Evolutionary conservation across 1,140 invertebrate genomes (phyloP).

Genomic region (Heliothis subflexa): DNA sequence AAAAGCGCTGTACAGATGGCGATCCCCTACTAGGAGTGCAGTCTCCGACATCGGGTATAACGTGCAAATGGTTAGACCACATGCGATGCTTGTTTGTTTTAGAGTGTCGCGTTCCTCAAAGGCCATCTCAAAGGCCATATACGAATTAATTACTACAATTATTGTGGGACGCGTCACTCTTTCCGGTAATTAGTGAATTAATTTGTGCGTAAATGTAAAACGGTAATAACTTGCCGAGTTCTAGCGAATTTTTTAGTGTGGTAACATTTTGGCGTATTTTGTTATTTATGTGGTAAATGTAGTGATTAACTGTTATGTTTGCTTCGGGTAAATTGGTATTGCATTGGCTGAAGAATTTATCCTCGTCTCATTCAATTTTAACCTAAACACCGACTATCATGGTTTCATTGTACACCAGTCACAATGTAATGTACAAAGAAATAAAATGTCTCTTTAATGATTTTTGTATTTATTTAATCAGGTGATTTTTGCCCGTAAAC

Average conservation of each 20-base stretch:
- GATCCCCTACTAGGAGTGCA: slow-evolving; percentile 34
- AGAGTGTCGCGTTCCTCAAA: slow-evolving; percentile 64
- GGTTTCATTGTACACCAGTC: too few species aligned
- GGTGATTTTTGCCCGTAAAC: too few species aligned
- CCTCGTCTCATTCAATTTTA: background rate
- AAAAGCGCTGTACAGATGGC: background rate
- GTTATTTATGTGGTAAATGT: slow-evolving; percentile 77
- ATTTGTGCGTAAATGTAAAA: slow-evolving; percentile 72
- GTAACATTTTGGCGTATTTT: slow-evolving; percentile 76
- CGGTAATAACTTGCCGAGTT: slow-evolving; percentile 75
- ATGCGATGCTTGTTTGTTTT: slow-evolving; percentile 71
- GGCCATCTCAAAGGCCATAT: slow-evolving; percentile 57
- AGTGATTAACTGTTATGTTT: slow-evolving; percentile 79
- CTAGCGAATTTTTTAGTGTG: slow-evolving; percentile 84
- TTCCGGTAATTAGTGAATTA: slow-evolving; percentile 70
- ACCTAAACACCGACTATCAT: background rate
- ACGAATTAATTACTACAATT: slow-evolving; percentile 70
- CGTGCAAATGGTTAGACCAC: slow-evolving; percentile 80
- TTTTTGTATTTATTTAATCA: too few species aligned
- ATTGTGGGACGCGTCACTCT: slow-evolving; percentile 65
- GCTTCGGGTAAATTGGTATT: slow-evolving; percentile 58
- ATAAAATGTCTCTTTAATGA: too few species aligned
- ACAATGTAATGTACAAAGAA: too few species aligned
- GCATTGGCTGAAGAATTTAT: slow-evolving; percentile 32
- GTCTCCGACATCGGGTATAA: slow-evolving; percentile 47